phyloP scores from a whole-genome alignment of 2,888 invertebrate species.

The Leptopterna dolabrata region DNA sequence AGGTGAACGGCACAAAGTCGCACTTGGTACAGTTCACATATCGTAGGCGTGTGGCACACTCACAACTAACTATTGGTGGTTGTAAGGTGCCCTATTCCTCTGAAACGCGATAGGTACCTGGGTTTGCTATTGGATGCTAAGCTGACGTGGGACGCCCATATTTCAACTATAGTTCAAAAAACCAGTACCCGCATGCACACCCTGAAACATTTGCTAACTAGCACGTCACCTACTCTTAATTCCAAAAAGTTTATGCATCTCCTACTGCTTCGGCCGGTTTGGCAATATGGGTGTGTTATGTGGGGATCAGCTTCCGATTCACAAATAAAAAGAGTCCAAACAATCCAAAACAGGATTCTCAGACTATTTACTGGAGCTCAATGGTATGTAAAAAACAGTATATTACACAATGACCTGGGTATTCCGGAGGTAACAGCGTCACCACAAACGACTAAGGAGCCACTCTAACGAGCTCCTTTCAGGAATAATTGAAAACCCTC shows the following conservation, averaged over 20 bases:
- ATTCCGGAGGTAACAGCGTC: no score
- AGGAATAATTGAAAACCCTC: no score
- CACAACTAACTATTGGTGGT: not conserved
- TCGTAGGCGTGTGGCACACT: not conserved
- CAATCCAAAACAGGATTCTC: slow-evolving; percentile 31
- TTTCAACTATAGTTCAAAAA: slow-evolving; percentile 3
- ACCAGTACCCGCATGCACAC: not conserved
- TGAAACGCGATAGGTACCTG: not conserved
- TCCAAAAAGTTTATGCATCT: slow-evolving; percentile 10
- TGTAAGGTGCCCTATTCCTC: not conserved
- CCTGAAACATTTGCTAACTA: slow-evolving; percentile 16
- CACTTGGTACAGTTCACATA: not conserved
- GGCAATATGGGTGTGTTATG: slow-evolving; percentile 31
- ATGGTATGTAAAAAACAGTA: not conserved
- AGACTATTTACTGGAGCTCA: slow-evolving; percentile 12
- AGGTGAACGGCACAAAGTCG: not conserved
- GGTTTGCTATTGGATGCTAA: not conserved
- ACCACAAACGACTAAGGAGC: not conserved
- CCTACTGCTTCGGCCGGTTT: not conserved
- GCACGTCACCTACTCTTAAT: not conserved
- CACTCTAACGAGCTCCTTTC: no score
- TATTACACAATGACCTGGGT: no score
- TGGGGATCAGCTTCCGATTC: slow-evolving; percentile 41
- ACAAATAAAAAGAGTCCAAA: slow-evolving; percentile 35
- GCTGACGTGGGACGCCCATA: slow-evolving; percentile 3